These are phyloP conservation scores for Tetragonula carbonaria DNA, from an alignment of 2,888 invertebrate genomes.

Conservation along the genomic window DNA sequence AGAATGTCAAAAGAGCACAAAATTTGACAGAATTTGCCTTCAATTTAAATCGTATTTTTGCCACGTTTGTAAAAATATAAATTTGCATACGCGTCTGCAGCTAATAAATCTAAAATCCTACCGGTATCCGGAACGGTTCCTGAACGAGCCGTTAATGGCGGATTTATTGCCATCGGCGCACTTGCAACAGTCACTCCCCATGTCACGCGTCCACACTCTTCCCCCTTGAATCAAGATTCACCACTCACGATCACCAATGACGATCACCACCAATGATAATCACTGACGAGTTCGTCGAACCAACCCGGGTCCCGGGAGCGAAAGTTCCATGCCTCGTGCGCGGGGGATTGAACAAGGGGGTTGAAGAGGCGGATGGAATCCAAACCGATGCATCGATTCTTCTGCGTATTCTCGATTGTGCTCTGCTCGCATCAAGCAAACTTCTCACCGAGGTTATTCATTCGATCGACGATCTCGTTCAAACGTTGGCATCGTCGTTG, in stretches of 20 bases:
- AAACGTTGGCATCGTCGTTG: slow-evolving; percentile 20
- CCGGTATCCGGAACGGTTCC: slow-evolving; percentile 73
- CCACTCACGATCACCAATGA: slow-evolving; percentile 13
- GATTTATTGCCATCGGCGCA: slow-evolving; percentile 80
- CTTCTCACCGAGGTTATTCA: too few species aligned
- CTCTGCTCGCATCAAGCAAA: background rate
- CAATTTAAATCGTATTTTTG: background rate
- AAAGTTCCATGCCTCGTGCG: background rate
- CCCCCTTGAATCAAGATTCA: slow-evolving; percentile 19
- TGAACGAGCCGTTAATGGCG: slow-evolving; percentile 70
- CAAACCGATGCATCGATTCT: slow-evolving; percentile 52
- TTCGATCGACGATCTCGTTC: slow-evolving; percentile 14
- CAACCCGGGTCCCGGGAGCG: background rate
- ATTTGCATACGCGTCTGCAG: background rate
- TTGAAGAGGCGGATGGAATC: slow-evolving; percentile 52
- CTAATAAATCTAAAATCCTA: slow-evolving; percentile 52
- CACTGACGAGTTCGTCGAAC: slow-evolving; percentile 27
- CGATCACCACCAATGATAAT: slow-evolving; percentile 14
- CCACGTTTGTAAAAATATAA: background rate
- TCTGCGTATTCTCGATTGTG: background rate
- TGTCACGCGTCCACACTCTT: slow-evolving; percentile 49
- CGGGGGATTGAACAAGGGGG: slow-evolving; percentile 8
- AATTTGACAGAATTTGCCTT: background rate
- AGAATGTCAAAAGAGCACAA: background rate
- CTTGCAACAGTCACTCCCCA: slow-evolving; percentile 84